Conservation (phyloP, 2,888 invertebrate species). For the Drosophila emarginata region DNA sequence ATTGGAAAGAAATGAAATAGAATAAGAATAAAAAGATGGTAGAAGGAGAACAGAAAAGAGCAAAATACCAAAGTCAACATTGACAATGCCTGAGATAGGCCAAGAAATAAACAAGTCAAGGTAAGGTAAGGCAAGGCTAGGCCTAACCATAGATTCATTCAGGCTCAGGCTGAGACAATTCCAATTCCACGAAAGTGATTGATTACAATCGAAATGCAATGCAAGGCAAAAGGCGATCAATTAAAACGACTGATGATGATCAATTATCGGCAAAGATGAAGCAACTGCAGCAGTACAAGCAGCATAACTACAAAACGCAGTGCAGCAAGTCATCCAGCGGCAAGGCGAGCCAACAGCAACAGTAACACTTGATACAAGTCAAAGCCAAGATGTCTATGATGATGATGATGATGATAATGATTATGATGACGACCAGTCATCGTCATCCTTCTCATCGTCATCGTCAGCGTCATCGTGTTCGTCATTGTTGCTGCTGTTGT, state of each 20-base stretch:
- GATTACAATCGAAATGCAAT: slow-evolving; percentile 67
- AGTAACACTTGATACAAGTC: slow-evolving; percentile 54
- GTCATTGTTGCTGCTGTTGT: slow-evolving; percentile 10
- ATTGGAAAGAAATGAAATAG: slow-evolving; percentile 58
- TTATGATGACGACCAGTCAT: slow-evolving; percentile 44
- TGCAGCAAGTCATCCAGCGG: slow-evolving; percentile 16
- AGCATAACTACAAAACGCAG: neutral
- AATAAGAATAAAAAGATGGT: slow-evolving; percentile 23
- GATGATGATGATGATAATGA: slow-evolving; percentile 46
- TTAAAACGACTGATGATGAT: slow-evolving; percentile 77
- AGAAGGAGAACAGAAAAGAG: neutral
- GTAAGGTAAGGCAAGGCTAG: neutral
- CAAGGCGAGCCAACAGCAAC: slow-evolving; percentile 18
- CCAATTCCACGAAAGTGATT: slow-evolving; percentile 75
- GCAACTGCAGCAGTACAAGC: slow-evolving; percentile 40
- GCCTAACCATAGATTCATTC: slow-evolving; percentile 53
- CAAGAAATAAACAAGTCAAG: neutral
- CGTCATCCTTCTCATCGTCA: slow-evolving; percentile 17
- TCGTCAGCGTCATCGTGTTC: slow-evolving; percentile 37
- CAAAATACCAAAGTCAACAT: slow-evolving; percentile 25
- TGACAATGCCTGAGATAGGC: slow-evolving; percentile 56
- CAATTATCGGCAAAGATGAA: slow-evolving; percentile 66
- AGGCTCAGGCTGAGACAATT: slow-evolving; percentile 32
- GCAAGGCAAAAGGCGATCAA: slow-evolving; percentile 63
- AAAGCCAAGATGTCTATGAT: slow-evolving; percentile 38